phyloP scores from a whole-genome alignment of 1,140 invertebrate species.

The Sipha flava region DNA sequence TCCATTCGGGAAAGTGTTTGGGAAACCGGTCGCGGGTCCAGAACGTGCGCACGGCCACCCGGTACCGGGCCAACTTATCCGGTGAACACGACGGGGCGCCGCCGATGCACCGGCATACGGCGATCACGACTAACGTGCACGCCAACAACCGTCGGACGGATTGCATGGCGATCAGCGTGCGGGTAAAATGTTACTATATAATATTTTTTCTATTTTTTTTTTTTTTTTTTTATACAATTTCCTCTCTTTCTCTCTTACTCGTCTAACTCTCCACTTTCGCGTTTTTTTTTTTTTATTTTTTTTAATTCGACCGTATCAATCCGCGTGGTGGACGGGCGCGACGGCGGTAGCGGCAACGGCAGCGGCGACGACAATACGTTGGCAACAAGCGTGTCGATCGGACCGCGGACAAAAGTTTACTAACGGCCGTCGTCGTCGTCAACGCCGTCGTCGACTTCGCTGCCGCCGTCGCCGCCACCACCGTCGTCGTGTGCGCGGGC shows the following conservation, averaged over 20 bases:
- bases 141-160: neutral
- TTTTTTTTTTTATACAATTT: too few species aligned
- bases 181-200: too few species aligned
- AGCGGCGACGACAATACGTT: neutral
- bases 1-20: slow-evolving; percentile 84
- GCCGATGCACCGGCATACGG: neutral
- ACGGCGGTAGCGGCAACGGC: neutral
- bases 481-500: neutral
- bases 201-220: too few species aligned
- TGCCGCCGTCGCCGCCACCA: neutral
- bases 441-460: neutral
- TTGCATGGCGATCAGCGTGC: neutral
- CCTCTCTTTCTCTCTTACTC: too few species aligned
- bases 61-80: slow-evolving; percentile 71
- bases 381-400: neutral
- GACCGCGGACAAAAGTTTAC: slow-evolving; percentile 8
- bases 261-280: too few species aligned
- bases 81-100: slow-evolving; percentile 40
- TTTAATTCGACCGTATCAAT: too few species aligned
- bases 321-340: neutral
- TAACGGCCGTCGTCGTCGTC: neutral
- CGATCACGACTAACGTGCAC: neutral
- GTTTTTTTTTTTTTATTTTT: too few species aligned
- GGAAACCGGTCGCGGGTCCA: slow-evolving; percentile 84
- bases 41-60: slow-evolving; percentile 74